phyloP scores from a whole-genome alignment of 2,797 vertebrate genomes.

The Chaetodon trifasciatus region DNA sequence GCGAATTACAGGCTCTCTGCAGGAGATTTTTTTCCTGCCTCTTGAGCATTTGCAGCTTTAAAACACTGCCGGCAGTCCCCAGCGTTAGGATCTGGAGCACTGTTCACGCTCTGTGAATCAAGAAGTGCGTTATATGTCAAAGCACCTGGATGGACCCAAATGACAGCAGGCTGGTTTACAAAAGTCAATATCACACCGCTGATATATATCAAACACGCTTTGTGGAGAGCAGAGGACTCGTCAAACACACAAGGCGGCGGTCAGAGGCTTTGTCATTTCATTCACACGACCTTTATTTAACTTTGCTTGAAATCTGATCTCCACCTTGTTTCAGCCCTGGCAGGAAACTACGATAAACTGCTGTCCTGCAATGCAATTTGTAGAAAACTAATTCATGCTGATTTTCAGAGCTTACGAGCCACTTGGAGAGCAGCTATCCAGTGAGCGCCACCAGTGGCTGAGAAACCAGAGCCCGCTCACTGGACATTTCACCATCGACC shows the following conservation, averaged over 20 bases:
- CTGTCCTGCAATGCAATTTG: slow-evolving; percentile 37
- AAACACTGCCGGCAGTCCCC: background rate
- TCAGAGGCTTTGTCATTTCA: slow-evolving; percentile 17
- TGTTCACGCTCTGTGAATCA: background rate
- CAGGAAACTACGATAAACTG: slow-evolving; percentile 16
- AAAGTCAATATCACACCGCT: slow-evolving; percentile 2
- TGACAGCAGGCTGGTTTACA: background rate
- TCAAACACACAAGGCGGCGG: background rate
- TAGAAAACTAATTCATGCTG: slow-evolving; percentile 29
- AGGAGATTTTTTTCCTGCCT: background rate
- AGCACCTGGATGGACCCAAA: background rate
- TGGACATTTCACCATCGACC: slow-evolving; percentile 12
- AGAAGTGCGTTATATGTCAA: no score
- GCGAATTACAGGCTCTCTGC: background rate
- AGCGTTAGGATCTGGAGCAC: background rate
- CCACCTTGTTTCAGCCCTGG: slow-evolving; percentile 11
- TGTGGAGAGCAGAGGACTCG: background rate
- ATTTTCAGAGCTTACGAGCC: slow-evolving; percentile 46
- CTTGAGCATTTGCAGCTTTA: background rate
- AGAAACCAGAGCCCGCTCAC: background rate
- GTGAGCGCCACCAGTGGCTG: slow-evolving; percentile 23
- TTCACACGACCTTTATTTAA: slow-evolving; percentile 43
- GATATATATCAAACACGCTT: background rate
- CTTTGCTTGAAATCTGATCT: slow-evolving; percentile 29
- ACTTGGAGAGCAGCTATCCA: slow-evolving; percentile 32